Base-by-base conservation (phyloP, 2,888 invertebrate species). In the Stratiomys singularior region DNA sequence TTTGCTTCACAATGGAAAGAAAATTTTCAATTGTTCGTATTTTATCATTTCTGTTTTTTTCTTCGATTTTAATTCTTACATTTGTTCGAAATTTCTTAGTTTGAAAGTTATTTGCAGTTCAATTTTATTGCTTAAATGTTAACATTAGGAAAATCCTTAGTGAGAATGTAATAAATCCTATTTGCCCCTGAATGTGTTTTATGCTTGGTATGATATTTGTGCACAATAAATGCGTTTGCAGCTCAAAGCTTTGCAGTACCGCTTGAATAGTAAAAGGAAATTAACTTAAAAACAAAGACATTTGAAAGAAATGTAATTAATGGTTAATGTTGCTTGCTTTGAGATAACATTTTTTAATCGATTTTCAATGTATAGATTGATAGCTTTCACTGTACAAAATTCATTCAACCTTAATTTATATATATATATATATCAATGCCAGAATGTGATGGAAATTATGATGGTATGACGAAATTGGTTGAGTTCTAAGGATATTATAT, bases 1-100 rank as follows among this genome's bases (percentile, higher is more conserved):
- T 76, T 76, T 76, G 76, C 76, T 76, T 76, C 76, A 64, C 25
- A 66, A 76, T 37, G 71, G 71, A 60, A 58, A 37, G 37, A 37
- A 37, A 37, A 37, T 37, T 37, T 37, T n/a, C 4, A 64, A 30
- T 64, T 64, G 11, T 56, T 56, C 4, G 11, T 56, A 7, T 25
- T 23, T 4, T 60, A 4, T n/a, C 18, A 56, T 56, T 18, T 64
- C 28, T 28, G n/a, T 25, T 64, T 64, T 23, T 18, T 27, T 28
- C 25, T 25, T 15, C 11, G 3, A 18, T 37, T 37, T 9, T 5
- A 37, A 37, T 37, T 37, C 37, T 3, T 37, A 37, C 37, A 37
- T 5, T 37, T 37, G 9, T 37, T 37, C 37, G 9, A 37, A 37
- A 37, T 37, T 13, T 64, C 27, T 28, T 28, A 60, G 13, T 4